phyloP scores from a whole-genome alignment of 30 jellyfish, hydroid and myxozoan genomes.

The Aurelia coerulea region DNA sequence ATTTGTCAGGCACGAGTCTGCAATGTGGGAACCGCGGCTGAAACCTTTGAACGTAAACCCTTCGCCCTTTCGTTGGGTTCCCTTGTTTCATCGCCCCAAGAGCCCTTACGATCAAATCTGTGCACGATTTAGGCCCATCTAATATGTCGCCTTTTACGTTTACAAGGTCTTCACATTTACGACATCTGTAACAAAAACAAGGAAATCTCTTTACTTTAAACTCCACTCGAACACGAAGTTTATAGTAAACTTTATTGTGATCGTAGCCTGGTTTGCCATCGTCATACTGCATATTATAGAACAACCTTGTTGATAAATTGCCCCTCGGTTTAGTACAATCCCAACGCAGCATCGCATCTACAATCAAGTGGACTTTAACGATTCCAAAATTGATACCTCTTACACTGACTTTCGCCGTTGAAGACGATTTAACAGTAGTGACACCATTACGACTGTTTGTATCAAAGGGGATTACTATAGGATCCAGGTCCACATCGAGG shows the following conservation, averaged over 20 bases:
- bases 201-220: conserved; percentile 51
- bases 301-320: neutral
- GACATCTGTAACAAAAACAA: conserved; percentile 51
- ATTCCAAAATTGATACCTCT: conserved; percentile 21
- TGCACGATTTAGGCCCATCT: conserved; percentile 57
- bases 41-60: conserved; percentile 1
- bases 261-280: conserved; percentile 39
- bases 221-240: conserved; percentile 60
- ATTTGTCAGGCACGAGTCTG: neutral
- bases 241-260: conserved; percentile 53
- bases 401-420: conserved; percentile 40
- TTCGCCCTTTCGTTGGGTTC: conserved; percentile 12
- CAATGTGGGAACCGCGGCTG: conserved; percentile 7
- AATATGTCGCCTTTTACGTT: conserved; percentile 54
- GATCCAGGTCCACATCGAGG: conserved; percentile 38
- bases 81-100: conserved; percentile 3
- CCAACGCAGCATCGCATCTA: conserved; percentile 47
- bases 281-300: conserved; percentile 21
- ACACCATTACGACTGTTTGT: conserved; percentile 43
- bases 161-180: conserved; percentile 51
- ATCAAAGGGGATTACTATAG: conserved; percentile 43
- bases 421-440: conserved; percentile 14
- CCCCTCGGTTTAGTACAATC: conserved; percentile 61
- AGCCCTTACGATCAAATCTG: neutral
- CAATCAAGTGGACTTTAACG: conserved; percentile 27